Percentiles rank a stretch among this genome's conserved stretches.
phyloP scores from a whole-genome alignment of 2,113 vertebrate species.

The Syrrhaptes paradoxus region DNA sequence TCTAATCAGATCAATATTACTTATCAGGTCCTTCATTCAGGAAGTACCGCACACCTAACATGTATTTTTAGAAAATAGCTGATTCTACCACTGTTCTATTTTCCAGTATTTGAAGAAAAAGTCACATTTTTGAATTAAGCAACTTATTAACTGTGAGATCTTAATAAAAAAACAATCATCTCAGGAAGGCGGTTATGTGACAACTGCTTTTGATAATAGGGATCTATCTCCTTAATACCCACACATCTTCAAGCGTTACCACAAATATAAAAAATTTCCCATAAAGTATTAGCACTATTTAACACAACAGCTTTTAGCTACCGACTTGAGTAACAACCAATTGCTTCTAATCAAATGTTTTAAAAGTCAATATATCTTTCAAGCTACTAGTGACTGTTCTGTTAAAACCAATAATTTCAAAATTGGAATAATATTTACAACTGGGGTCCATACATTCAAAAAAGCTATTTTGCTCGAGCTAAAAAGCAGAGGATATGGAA shows the following conservation, averaged over 20 bases:
- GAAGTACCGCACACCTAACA: not conserved
- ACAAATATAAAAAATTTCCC: not conserved
- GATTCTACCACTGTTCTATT: not conserved
- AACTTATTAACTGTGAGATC: not conserved
- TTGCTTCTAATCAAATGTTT: fast-evolving
- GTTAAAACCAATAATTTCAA: not conserved
- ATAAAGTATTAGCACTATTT: not conserved
- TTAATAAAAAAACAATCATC: not conserved
- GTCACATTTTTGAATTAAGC: not conserved
- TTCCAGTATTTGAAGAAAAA: not conserved
- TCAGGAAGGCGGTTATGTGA: not conserved
- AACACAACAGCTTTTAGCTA: not conserved
- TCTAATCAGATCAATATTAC: not conserved
- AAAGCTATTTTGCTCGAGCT: not conserved
- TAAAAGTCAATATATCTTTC: not conserved
- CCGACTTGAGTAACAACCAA: not conserved
- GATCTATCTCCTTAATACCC: not conserved
- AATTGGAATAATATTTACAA: not conserved
- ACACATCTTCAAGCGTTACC: not conserved
- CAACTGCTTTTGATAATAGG: not conserved
- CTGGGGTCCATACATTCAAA: not conserved
- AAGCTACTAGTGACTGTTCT: not conserved
- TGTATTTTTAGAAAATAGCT: not conserved
- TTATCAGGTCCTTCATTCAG: not conserved
- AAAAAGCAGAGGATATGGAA: not conserved